phyloP scores from a whole-genome alignment of 1,140 invertebrate species.

The Panagrolaimus sp. region DNA sequence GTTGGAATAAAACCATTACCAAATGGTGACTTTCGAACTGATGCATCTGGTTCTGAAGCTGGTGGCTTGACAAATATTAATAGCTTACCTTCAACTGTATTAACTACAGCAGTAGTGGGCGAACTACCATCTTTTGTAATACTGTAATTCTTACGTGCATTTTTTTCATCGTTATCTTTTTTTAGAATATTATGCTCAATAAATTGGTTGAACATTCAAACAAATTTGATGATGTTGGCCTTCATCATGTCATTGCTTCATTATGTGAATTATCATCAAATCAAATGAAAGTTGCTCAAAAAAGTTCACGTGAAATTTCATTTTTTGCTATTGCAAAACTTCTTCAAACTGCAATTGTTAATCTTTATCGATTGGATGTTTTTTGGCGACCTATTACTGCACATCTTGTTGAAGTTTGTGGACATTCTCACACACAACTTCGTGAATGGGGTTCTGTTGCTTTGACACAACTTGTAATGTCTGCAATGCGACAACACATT shows the following conservation, averaged over 20 bases:
- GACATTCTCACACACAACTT: slow-evolving; percentile 88
- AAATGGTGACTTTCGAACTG: slow-evolving; percentile 33
- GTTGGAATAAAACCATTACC: slow-evolving; percentile 75
- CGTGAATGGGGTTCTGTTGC: slow-evolving; percentile 95
- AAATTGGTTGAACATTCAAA: slow-evolving; percentile 47
- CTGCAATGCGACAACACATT: slow-evolving; percentile 62
- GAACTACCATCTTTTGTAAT: slow-evolving; percentile 72
- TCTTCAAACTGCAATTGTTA: slow-evolving; percentile 88
- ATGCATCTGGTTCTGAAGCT: slow-evolving; percentile 29
- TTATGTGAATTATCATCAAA: slow-evolving; percentile 84
- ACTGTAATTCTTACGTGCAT: slow-evolving; percentile 12
- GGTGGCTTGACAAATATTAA: slow-evolving; percentile 24
- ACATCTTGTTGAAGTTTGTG: slow-evolving; percentile 88
- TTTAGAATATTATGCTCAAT: slow-evolving; percentile 63
- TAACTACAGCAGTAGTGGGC: slow-evolving; percentile 89
- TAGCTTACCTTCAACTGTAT: slow-evolving; percentile 69
- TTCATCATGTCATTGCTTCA: slow-evolving; percentile 92
- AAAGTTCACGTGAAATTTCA: slow-evolving; percentile 74
- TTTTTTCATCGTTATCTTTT: slow-evolving; percentile 19
- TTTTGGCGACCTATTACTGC: slow-evolving; percentile 92
- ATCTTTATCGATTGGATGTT: slow-evolving; percentile 84
- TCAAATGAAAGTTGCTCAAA: slow-evolving; percentile 62
- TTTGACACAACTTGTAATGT: slow-evolving; percentile 85
- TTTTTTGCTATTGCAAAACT: slow-evolving; percentile 94
- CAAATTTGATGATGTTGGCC: slow-evolving; percentile 77